A percentile compares a stretch with the other conserved stretches of the same genome.
These are phyloP conservation scores for Bettongia penicillata DNA, from an alignment of 2,113 vertebrate genomes.

Conservation along the genomic window DNA sequence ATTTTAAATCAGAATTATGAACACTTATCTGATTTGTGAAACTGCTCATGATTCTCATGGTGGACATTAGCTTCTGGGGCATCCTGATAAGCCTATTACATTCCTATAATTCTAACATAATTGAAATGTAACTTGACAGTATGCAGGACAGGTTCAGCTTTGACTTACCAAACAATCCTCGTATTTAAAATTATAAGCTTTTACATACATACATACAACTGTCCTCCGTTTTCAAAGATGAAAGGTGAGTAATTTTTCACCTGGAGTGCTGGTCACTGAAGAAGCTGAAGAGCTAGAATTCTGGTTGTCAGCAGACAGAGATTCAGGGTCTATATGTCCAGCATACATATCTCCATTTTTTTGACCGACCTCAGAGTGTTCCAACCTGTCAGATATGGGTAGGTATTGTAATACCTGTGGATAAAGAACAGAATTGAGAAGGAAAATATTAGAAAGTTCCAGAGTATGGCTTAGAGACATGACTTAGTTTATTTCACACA, in stretches of 20 bases:
- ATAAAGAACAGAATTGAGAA: neutral
- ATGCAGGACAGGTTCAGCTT: slow-evolving; percentile 12
- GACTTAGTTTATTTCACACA: neutral
- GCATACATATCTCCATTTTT: slow-evolving; percentile 53
- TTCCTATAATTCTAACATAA: neutral
- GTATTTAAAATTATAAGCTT: neutral
- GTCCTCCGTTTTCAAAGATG: neutral
- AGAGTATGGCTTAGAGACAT: neutral
- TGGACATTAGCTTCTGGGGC: neutral
- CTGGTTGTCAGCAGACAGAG: slow-evolving; percentile 32
- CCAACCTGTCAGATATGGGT: slow-evolving; percentile 79
- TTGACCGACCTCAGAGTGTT: slow-evolving; percentile 34
- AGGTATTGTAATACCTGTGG: slow-evolving; percentile 84
- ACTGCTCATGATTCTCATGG: neutral
- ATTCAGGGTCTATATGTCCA: neutral
- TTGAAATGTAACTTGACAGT: slow-evolving; percentile 1
- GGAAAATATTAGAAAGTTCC: neutral
- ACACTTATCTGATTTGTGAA: neutral
- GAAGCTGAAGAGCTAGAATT: slow-evolving; percentile 38
- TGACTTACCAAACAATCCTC: neutral
- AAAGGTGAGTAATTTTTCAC: slow-evolving; percentile 66
- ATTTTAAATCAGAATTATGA: neutral
- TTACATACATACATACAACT: neutral
- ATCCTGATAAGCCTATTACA: neutral
- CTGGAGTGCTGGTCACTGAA: slow-evolving; percentile 32